Evolutionary conservation across 92 coral and sea anemone species (phyloP).

Genomic region (Siderastrea radians): DNA sequence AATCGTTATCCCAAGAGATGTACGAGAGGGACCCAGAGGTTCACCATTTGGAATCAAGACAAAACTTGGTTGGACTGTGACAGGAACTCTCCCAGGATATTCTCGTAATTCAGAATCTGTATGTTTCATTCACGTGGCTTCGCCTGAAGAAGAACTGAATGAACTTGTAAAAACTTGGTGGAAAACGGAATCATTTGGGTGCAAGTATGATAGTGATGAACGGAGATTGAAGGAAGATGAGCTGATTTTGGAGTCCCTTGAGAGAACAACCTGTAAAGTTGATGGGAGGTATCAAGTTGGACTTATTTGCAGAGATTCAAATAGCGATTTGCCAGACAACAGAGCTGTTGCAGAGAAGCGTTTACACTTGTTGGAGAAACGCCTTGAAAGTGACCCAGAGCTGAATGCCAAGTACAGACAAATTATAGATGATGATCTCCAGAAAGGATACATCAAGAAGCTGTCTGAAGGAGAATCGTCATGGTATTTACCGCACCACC

Average conservation of each 20-base stretch:
- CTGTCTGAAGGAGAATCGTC: slow-evolving; percentile 17
- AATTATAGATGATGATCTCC: slow-evolving; percentile 31
- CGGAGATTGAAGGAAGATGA: slow-evolving; percentile 40
- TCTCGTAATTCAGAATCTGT: slow-evolving; percentile 42
- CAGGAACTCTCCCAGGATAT: slow-evolving; percentile 60
- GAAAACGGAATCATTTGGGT: slow-evolving; percentile 54
- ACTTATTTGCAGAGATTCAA: slow-evolving; percentile 40
- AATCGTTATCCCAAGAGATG: slow-evolving; percentile 61
- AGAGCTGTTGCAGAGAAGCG: slow-evolving; percentile 20
- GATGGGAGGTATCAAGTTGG: slow-evolving; percentile 58
- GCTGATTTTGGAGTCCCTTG: slow-evolving; percentile 40
- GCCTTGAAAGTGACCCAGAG: slow-evolving; percentile 40
- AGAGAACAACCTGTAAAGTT: slow-evolving; percentile 38
- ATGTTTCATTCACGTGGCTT: slow-evolving; percentile 32
- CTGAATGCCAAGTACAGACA: slow-evolving; percentile 35
- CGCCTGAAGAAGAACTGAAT: slow-evolving; percentile 45
- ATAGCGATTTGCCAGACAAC: slow-evolving; percentile 17
- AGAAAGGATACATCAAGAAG: slow-evolving; percentile 49
- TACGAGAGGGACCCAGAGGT: slow-evolving; percentile 55
- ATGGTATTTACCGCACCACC: slow-evolving; percentile 35
- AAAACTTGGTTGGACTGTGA: slow-evolving; percentile 63
- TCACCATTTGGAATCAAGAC: slow-evolving; percentile 57
- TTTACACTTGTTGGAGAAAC: slow-evolving; percentile 44
- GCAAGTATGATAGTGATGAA: slow-evolving; percentile 33
- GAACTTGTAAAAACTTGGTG: slow-evolving; percentile 59